Conservation (phyloP, 1,140 invertebrate genomes). For the Diorhabda sublineata region DNA sequence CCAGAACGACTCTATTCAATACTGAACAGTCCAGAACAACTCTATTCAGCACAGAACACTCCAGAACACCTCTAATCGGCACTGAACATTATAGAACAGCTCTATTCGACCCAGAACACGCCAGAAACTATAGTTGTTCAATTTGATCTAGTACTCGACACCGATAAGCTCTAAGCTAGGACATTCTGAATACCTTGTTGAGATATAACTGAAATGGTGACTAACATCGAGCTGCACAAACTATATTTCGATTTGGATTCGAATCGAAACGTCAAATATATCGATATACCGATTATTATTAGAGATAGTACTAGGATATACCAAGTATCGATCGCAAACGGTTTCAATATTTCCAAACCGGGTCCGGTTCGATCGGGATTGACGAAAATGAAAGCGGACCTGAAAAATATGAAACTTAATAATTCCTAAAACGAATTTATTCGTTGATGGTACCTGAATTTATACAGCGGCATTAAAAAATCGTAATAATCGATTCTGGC, state of each 20-base stretch:
- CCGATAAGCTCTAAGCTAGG: too few relatives aligned
- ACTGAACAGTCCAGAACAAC: too few relatives aligned
- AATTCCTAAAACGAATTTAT: background rate
- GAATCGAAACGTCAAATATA: slow-evolving; percentile 20
- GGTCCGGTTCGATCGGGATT: slow-evolving; percentile 29
- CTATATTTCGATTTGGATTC: slow-evolving; percentile 17
- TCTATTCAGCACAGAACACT: too few relatives aligned
- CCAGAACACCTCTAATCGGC: too few relatives aligned
- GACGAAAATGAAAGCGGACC: slow-evolving; percentile 31
- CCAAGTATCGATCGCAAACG: slow-evolving; percentile 29
- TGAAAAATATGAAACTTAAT: slow-evolving; percentile 19
- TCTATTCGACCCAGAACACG: too few relatives aligned
- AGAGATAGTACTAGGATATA: slow-evolving; percentile 17
- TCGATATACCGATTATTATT: slow-evolving; percentile 21
- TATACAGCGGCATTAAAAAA: slow-evolving; percentile 32
- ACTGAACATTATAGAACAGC: too few relatives aligned
- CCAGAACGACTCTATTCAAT: too few relatives aligned
- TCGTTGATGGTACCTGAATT: slow-evolving; percentile 27
- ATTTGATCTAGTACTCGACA: too few relatives aligned
- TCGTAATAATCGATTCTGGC: slow-evolving; percentile 31
- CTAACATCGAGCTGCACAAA: slow-evolving; percentile 24
- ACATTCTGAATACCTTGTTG: slow-evolving; percentile 25
- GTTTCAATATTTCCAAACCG: slow-evolving; percentile 32
- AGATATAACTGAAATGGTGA: slow-evolving; percentile 24
- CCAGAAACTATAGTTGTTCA: too few relatives aligned